A percentile compares a stretch with the other conserved stretches of the same genome.
Conservation (phyloP, 2,113 vertebrate species). For the Microcebus ravelobensis region DNA sequence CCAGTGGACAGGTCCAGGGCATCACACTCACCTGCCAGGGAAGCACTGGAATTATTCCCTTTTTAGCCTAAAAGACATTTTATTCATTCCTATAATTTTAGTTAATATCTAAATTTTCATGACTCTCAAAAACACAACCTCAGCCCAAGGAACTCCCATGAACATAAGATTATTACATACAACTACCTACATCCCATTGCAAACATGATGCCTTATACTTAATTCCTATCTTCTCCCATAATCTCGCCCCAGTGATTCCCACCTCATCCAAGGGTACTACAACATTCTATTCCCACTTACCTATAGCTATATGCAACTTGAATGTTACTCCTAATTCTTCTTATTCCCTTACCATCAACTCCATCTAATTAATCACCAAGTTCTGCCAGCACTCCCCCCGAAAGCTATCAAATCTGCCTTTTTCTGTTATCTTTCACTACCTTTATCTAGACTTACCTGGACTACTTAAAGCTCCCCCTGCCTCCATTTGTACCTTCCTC, state of each 20-base stretch:
- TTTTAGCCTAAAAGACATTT: neutral
- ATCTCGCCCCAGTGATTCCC: neutral
- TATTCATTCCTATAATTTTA: neutral
- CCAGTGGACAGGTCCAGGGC: neutral
- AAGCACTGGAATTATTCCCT: neutral
- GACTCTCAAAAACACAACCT: neutral
- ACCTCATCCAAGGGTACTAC: neutral
- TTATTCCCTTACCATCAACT: neutral
- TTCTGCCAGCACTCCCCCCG: neutral
- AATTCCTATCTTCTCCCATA: neutral
- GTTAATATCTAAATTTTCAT: neutral
- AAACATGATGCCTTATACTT: neutral
- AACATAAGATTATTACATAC: neutral
- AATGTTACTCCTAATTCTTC: neutral
- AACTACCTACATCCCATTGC: neutral
- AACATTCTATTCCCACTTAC: neutral
- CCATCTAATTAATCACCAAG: neutral
- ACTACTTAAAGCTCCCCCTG: neutral
- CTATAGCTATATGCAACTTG: neutral
- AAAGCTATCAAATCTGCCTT: neutral
- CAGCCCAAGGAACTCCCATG: neutral
- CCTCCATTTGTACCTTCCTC: neutral
- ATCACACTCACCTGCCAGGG: neutral
- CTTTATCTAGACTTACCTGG: neutral
- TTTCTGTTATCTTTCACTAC: neutral